These are phyloP conservation scores for Urechis unicinctus DNA, from an alignment of 2,888 invertebrate genomes.

Conservation along the genomic window DNA sequence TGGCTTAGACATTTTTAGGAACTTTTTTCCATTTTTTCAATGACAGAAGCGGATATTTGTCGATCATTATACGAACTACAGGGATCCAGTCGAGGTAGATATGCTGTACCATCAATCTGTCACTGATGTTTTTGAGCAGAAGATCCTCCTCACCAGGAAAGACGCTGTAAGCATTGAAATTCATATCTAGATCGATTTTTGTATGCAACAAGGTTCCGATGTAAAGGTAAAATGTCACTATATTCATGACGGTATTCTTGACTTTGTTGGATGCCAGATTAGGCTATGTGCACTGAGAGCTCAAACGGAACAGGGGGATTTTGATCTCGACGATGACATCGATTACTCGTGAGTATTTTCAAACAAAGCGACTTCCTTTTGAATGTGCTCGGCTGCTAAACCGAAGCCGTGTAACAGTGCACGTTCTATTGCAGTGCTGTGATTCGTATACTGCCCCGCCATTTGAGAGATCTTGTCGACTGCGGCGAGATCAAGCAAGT, in stretches of 20 bases:
- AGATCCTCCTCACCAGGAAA: conserved; percentile 86
- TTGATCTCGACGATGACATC: conserved; percentile 32
- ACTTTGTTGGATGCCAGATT: conserved; percentile 58
- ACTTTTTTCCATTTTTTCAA: conserved; percentile 7
- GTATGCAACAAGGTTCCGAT: no score
- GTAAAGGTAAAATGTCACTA: no score
- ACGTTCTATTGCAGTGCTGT: conserved; percentile 40
- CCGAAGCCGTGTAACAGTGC: no score
- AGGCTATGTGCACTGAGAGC: conserved; percentile 90
- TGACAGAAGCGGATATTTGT: conserved; percentile 70
- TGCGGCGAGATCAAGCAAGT: conserved; percentile 78
- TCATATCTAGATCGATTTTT: no score
- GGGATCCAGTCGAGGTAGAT: conserved; percentile 87
- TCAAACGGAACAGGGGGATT: conserved; percentile 85
- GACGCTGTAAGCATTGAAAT: conserved; percentile 70
- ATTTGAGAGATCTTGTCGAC: conserved; percentile 70
- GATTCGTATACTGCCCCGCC: conserved; percentile 65
- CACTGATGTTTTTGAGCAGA: conserved; percentile 81
- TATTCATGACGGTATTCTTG: not conserved
- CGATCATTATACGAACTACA: conserved; percentile 70
- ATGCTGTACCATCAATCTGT: conserved; percentile 87
- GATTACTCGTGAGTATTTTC: conserved; percentile 41
- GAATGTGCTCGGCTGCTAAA: no score
- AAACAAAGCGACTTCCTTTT: no score
- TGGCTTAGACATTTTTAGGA: not conserved